Evolutionary conservation across 2,888 invertebrate species (phyloP), one percentile per base, ranked within the genome.

Genomic region (Lamproptera curius): DNA sequence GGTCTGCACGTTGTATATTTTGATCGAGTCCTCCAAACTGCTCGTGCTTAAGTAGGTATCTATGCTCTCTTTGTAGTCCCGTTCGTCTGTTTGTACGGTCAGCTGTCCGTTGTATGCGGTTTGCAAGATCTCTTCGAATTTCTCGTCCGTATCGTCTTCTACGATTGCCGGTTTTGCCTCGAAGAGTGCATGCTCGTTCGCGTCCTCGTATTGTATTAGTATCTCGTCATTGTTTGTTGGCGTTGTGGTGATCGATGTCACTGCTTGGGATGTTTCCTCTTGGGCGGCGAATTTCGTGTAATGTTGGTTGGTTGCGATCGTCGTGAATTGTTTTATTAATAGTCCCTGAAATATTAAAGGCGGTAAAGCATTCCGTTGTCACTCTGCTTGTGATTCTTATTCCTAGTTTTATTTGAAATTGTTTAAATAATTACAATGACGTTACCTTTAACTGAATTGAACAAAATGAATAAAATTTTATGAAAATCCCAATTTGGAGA

Each of bases 1-100:
- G 31, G 84, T 84, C 70, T 82, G 84, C 41, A 88, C 79, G 54
- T 88, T 88, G 66, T 88, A 88, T 62, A 88, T 84, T 78, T 86
- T 87, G 57, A 87, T 86, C 36, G 85, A 83, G 63, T 88, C 88
- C 57, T 88, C 88, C 52, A 84, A 66, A 67, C 88, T 88, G 58
- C 88, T 88, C 0, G 86, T 71, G 59, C 86, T 86, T 57, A 79
- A 55, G 54, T 73, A 76, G 36, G 84, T 85, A n/a, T n/a, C n/a
- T n/a, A n/a, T n/a, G 51, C 76, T 74, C 58, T 80, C 81, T 33
- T 76, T 62, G 57, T 74, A 79, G 40, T 64, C 51, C 53, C 61
- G 65, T 41, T 54, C 61, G 34, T 64, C 61, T 51, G 57, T 59
- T 49, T 65, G 59, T 53, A 67, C 59, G 31, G 64, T 61, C 5